These are phyloP conservation scores for Struthio camelus DNA, from an alignment of 2,113 vertebrate genomes.

Conservation along the genomic window DNA sequence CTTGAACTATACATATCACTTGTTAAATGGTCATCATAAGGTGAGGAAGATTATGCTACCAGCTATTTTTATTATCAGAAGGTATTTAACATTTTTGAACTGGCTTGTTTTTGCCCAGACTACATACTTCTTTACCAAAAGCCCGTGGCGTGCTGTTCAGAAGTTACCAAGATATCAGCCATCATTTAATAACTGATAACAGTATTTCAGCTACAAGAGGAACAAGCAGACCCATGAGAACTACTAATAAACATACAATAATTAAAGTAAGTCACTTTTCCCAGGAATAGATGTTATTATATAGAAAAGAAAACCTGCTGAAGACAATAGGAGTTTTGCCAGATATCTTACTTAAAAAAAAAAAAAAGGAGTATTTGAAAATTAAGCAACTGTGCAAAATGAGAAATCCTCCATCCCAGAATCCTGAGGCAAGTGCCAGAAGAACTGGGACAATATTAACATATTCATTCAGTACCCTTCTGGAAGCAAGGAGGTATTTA, in stretches of 20 bases:
- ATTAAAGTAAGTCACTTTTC: neutral
- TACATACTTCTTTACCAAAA: neutral
- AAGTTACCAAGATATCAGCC: fast-evolving
- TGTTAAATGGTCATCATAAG: neutral
- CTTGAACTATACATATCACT: neutral
- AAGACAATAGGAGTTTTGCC: slow-evolving; percentile 3
- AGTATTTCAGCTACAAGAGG: neutral
- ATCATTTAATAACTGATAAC: neutral
- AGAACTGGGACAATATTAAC: slow-evolving; percentile 61
- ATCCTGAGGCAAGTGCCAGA: slow-evolving; percentile 30
- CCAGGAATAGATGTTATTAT: neutral
- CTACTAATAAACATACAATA: neutral
- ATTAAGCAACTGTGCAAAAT: slow-evolving; percentile 43
- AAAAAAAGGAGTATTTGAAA: neutral
- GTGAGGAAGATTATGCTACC: neutral
- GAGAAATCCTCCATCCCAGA: neutral
- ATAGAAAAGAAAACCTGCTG: neutral
- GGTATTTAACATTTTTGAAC: neutral
- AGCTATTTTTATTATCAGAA: neutral
- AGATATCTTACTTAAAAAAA: neutral
- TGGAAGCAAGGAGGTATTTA: neutral
- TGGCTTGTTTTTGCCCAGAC: neutral
- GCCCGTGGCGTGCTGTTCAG: neutral
- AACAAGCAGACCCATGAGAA: neutral
- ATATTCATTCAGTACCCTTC: neutral